Base-by-base conservation (phyloP, 2,113 vertebrate genomes). In the Actinemys pallida region DNA sequence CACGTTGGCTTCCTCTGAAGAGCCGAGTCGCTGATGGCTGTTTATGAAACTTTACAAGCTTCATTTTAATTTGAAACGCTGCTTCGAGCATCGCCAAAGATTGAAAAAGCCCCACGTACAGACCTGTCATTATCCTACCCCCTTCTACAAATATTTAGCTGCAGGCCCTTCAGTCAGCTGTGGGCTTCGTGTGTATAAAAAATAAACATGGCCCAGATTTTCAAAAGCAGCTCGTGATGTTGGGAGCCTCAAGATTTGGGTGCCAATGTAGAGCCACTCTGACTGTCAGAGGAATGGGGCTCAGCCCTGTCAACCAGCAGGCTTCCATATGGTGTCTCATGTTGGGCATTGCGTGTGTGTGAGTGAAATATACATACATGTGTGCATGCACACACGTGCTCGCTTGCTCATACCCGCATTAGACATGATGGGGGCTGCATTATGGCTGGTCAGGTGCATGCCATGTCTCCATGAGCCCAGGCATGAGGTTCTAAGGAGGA, bases 131-230 rank as follows among this genome's bases (percentile, higher is more conserved):
- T 59, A 84, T 75, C 1, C 62, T 47, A 86, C 50, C 12, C 50
- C 76, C 49, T 91, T 93, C 22, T 84, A 86, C 80, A 91, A 92
- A 91, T 87, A 42, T 91, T 91, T 92, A 82, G 49, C 57, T 22
- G 12, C 54, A 52, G 89, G 90, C 79, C 84, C 78, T 72, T 65
- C 94, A 0, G 1, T 45, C 90, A 49, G 0, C 35, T 24, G n/a
- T 42, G 69, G n/a, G 39, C 16, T 10, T 39, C 35, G 5, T 42
- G 20, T 24, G n/a, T 22, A 14, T 42, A 24, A 35, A 16, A 62
- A 31, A 35, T 17, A 62, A 62, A 24, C n/a, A 24, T 20, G 9
- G 39, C n/a, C 69, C 39, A 42, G 69, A 75, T 42, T 42, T 42
- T 42, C 69, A 42, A 10, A 39, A 75, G n/a, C 39, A 24, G 39